Evolutionary conservation across 2,888 invertebrate genomes (phyloP).

Genomic region (Taphrorychus bicolor): DNA sequence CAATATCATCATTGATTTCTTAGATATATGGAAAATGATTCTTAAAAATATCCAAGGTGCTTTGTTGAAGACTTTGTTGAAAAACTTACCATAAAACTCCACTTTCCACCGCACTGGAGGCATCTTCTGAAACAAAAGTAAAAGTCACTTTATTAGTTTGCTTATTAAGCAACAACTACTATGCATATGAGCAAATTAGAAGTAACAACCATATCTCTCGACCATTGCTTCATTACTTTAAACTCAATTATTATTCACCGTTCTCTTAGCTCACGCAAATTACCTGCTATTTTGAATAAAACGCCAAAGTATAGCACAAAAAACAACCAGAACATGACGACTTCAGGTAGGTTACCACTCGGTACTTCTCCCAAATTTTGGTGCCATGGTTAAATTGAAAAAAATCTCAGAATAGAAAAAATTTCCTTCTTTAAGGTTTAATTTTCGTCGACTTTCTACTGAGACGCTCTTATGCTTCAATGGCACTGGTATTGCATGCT

Average conservation of each 20-base stretch:
- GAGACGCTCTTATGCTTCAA: background rate
- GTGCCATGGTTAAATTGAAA: background rate
- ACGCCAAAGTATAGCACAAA: background rate
- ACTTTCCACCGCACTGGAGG: slow-evolving; percentile 51
- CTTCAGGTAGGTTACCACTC: background rate
- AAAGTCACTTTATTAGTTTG: no score
- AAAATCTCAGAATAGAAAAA: background rate
- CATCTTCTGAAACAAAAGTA: slow-evolving; percentile 46
- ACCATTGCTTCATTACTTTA: background rate
- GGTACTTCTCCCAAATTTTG: background rate
- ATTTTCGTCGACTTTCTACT: background rate
- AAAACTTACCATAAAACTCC: slow-evolving; percentile 43
- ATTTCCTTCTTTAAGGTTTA: no score
- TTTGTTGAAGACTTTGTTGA: no score
- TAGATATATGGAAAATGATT: no score
- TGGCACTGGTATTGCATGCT: background rate
- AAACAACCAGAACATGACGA: background rate
- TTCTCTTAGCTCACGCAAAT: background rate
- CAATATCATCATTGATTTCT: no score
- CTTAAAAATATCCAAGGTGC: no score
- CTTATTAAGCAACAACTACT: no score
- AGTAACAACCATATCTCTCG: background rate
- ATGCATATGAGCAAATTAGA: background rate
- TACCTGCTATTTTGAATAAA: background rate
- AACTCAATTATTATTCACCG: background rate